Evolutionary conservation across 2,113 vertebrate species (phyloP).

Genomic region (Bos javanicus): DNA sequence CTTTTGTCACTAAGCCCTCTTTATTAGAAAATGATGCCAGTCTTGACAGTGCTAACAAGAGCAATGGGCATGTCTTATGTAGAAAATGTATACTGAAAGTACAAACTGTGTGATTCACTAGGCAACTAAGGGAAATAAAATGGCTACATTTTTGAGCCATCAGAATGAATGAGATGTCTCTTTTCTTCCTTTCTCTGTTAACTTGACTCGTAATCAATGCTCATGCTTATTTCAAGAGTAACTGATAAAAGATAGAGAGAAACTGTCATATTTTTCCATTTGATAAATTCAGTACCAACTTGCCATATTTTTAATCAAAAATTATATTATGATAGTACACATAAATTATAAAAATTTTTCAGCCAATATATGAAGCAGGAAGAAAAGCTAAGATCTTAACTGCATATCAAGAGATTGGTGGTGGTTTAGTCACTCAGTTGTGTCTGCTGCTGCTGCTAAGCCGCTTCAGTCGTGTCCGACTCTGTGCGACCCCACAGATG

Average conservation of each 20-base stretch:
- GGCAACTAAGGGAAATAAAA: neutral
- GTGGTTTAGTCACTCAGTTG: neutral
- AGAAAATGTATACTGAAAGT: neutral
- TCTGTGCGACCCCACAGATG: too few species aligned
- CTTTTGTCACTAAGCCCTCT: neutral
- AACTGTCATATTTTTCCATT: neutral
- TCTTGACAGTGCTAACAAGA: neutral
- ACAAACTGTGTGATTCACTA: neutral
- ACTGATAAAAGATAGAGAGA: neutral
- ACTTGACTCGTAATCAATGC: neutral
- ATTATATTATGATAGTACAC: neutral
- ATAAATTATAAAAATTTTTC: too few species aligned
- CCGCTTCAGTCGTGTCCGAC: too few species aligned
- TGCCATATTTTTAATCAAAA: neutral
- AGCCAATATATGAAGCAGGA: neutral
- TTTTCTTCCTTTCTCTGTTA: neutral
- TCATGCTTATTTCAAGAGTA: neutral
- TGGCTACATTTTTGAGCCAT: neutral
- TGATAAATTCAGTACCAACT: neutral
- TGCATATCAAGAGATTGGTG: neutral
- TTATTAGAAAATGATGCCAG: neutral
- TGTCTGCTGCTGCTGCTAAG: neutral
- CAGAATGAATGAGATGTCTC: neutral
- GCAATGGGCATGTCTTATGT: neutral
- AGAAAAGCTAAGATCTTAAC: neutral